These are phyloP conservation scores for Artibeus jamaicensis DNA, from an alignment of 2,797 vertebrate genomes.

Conservation along the genomic window DNA sequence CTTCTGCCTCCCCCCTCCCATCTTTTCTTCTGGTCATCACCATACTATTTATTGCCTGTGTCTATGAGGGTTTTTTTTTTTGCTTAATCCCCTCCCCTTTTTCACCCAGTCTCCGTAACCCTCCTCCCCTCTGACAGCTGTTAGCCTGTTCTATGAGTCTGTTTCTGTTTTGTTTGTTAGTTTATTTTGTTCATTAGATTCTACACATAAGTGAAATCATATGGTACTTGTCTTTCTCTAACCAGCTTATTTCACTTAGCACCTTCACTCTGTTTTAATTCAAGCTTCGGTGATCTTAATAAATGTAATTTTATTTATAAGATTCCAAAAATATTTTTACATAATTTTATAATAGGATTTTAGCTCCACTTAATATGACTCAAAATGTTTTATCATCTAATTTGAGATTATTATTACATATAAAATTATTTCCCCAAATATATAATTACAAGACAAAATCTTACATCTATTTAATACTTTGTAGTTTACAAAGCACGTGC, in stretches of 20 bases:
- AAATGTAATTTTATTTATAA: not conserved
- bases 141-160: not conserved
- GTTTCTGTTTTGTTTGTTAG: not conserved
- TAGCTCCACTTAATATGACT: not conserved
- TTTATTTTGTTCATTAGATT: not conserved
- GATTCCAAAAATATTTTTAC: not conserved
- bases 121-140: not conserved
- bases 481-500: not conserved
- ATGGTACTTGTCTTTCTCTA: not conserved
- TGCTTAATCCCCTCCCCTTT: not conserved
- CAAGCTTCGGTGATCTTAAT: not conserved
- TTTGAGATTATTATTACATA: not conserved
- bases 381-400: not conserved
- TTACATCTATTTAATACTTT: not conserved
- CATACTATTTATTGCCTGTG: not conserved
- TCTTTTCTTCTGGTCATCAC: not conserved
- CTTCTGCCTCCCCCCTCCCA: not conserved
- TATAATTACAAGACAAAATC: slow-evolving; percentile 6
- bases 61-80: not conserved
- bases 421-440: not conserved
- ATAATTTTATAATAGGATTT: slow-evolving; percentile 10
- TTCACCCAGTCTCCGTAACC: not conserved
- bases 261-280: not conserved
- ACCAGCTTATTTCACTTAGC: not conserved
- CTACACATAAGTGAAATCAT: not conserved